Percentiles rank a stretch among this genome's conserved stretches.
Evolutionary conservation across 2,888 invertebrate species (phyloP).

Genomic region (Eumacrocentrus americanus): DNA sequence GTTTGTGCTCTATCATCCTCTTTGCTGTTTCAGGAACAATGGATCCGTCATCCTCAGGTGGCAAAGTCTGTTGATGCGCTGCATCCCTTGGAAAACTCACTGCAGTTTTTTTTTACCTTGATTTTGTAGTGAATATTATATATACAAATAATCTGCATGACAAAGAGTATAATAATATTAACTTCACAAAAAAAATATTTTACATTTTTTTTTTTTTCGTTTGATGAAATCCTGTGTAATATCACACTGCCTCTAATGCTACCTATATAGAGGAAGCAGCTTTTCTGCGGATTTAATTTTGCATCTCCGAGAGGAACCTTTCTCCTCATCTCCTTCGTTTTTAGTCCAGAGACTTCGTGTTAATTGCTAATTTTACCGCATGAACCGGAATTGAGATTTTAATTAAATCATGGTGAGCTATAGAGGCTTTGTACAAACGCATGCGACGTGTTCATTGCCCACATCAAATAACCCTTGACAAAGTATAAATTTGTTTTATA

Average conservation of each 20-base stretch:
- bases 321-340: too few species aligned
- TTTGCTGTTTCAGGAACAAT: conserved; percentile 37
- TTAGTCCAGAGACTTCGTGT: too few species aligned
- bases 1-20: conserved; percentile 21
- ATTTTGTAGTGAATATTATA: background rate
- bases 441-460: background rate
- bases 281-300: background rate
- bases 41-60: conserved; percentile 43
- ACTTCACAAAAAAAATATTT: background rate
- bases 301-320: background rate
- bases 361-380: conserved; percentile 46
- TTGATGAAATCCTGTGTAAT: background rate
- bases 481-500: background rate
- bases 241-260: background rate
- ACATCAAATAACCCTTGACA: background rate
- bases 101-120: background rate
- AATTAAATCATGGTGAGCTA: conserved; percentile 46
- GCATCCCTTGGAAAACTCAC: background rate
- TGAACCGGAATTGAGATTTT: conserved; percentile 41
- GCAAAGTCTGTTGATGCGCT: conserved; percentile 13
- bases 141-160: background rate
- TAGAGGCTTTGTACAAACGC: conserved; percentile 25
- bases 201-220: background rate
- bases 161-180: background rate
- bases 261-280: background rate